Evolutionary conservation across 2,888 invertebrate species (phyloP), one percentile per base, ranked within the genome.

Genomic region (Phalera bucephala): DNA sequence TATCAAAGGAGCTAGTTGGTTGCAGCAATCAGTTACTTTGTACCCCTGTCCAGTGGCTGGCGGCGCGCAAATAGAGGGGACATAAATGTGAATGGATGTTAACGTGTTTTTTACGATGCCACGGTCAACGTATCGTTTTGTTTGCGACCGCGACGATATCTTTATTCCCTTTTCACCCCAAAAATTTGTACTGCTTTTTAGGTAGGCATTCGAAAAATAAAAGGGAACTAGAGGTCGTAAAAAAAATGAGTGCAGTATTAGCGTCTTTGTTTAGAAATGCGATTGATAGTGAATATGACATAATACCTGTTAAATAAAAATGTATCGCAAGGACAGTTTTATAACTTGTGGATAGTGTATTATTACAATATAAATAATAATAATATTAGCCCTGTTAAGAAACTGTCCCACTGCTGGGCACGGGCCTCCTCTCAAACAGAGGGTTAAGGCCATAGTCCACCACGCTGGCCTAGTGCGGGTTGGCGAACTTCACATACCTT

Each of bases 71-170:
- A 85, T 81, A 85, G n/a, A n/a, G 82, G 84, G 87, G 84, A 72
- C 72, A 82, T 80, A 85, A 86, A 88, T 80, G 80, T 83, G 85
- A 86, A 89, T 89, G 83, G 87, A 89, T 88, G 89, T 86, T 88
- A 89, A 89, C 88, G 88, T 85, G 88, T 86, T 88, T 88, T 89
- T 89, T 88, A 89, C 87, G 87, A 85, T 65, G 64, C 64, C 69
- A 65, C 69, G 80, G 77, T 80, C 83, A 81, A 80, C 84, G 80
- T 85, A 83, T 83, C 83, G 83, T 81, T 85, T 80, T 86, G 85
- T 87, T 87, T 87, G 86, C 80, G 75, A 70, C 78, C 81, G 59
- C 68, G 39, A 34, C 69, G 78, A 82, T 86, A 85, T 86, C 85
- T 87, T 80, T 83, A 85, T 84, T 71, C 67, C 65, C 69, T 58